Evolutionary conservation across 2,113 vertebrate species (phyloP).

Genomic region (Odobenus rosmarus): DNA sequence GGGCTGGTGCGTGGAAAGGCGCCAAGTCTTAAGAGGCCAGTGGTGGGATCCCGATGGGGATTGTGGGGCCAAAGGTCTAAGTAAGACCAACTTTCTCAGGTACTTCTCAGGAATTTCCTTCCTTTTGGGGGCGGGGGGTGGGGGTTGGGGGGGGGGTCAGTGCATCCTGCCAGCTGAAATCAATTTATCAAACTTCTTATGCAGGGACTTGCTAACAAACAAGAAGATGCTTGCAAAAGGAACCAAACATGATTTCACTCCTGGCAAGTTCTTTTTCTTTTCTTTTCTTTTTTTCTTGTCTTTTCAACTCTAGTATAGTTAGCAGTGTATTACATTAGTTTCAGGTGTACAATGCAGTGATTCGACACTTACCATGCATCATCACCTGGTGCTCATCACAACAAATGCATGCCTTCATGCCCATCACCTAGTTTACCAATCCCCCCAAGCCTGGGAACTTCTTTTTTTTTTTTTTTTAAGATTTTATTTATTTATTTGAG

Average conservation of each 20-base stretch:
- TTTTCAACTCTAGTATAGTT: background rate
- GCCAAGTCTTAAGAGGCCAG: background rate
- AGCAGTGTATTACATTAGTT: background rate
- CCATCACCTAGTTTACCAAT: background rate
- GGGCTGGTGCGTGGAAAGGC: background rate
- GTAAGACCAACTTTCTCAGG: background rate
- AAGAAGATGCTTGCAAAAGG: background rate
- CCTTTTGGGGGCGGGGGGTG: background rate
- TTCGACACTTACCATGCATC: background rate
- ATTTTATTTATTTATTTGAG: too few species aligned
- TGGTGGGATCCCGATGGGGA: background rate
- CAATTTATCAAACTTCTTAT: background rate
- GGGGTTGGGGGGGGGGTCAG: too few species aligned
- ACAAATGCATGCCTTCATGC: background rate
- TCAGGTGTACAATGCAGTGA: background rate
- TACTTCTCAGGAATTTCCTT: background rate
- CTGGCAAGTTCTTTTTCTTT: background rate
- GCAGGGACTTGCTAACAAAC: background rate
- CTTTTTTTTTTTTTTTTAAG: background rate
- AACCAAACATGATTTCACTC: background rate
- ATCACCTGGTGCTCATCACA: background rate
- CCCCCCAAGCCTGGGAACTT: background rate
- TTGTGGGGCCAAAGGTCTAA: background rate
- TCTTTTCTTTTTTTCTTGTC: background rate
- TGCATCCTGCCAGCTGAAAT: background rate